Base-by-base conservation (phyloP, 2,797 vertebrate genomes). In the Pantherophis vulpinus region DNA sequence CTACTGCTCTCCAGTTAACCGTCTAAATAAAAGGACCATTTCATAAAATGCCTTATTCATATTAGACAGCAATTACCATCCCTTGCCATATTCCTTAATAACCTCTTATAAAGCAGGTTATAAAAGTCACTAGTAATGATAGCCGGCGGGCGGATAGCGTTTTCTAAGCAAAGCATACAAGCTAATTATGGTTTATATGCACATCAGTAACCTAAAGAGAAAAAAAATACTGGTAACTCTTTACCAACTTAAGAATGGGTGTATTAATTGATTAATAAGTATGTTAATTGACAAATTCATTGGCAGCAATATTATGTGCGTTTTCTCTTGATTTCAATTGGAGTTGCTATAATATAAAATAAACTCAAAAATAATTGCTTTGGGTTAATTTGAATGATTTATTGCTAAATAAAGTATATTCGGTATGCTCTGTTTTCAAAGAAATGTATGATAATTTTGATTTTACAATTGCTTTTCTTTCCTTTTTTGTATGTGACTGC, bases 71-170 rank as follows among this genome's bases (percentile, higher is more conserved):
- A 96, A 96, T 97, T 97, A 97, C 37, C 96, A 96, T 95, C 97
- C 96, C 61, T 94, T 97, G 97, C 96, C 97, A 97, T 97, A 98
- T 97, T 96, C 97, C 96, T 98, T 98, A 98, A 98, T 97, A 98
- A 97, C 97, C 97, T 97, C 95, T 97, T 98, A 97, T 97, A 97
- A 97, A 97, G 96, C 96, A 95, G 86, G 91, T 97, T 97, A 96
- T 96, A 96, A 97, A 98, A 97, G 94, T 95, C 96, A 95, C 96
- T 96, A 96, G 94, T 93, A 96, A 97, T 97, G 95, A 95, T 93
- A 91, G 94, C 95, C 91, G 94, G 94, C 61, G 51, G 58, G 51
- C 94, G 96, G 96, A 95, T 97, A 96, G 97, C 97, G 97, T 95
- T 94, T 91, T 93, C 90, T 32, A 54, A 91, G 93, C 87, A 94